Evolutionary conservation across 37 sponge, comb jelly and placozoan species (phyloP), one percentile per base, ranked within the genome.

Genomic region (Diacarnus erythraeanus): DNA sequence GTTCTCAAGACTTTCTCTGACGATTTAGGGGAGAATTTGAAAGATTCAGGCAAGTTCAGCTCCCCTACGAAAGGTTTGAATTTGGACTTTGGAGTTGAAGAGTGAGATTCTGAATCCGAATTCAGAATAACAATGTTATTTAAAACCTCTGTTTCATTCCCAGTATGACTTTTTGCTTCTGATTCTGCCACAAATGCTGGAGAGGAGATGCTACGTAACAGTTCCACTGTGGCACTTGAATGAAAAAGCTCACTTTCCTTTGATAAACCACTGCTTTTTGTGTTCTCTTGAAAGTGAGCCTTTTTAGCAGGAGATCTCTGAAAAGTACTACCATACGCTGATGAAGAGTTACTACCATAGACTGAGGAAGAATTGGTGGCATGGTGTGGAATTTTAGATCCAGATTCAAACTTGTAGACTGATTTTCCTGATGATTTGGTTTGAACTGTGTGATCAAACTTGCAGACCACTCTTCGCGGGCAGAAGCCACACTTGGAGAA

Each of bases 401-500:
- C 51, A 47, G 51, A 15, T 47, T 47, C 12, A 12, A 12, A 12
- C 10, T 47, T 12, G 6, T 47, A 12, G 51, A 6, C 51, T 47
- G 51, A 6, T 15, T 15, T 12, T 6, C 6, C 51, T 6, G 6
- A 6, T 15, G 51, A 15, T 12, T 47, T 12, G 6, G 51, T 47
- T 34, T 35, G 67, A 5, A 27, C 25, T 20, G 35, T 65, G 74
- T 86, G 86, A 36, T 60, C 57, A 22, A 79, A 38, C 42, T 79
- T 72, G 41, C 86, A 86, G 23, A 86, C 63, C 0, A 61, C 63
- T n/a, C 26, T 29, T 31, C 86, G 42, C 5, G 86, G 86, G 51
- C 86, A 86, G 74, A 66, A 86, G 21, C 80, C 79, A 74, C 67
- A 39, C 27, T 65, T 79, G n/a, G 72, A 29, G 43, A 68, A 86